Conservation (phyloP, 2,888 invertebrate genomes). For the Epinotia brunnichana region DNA sequence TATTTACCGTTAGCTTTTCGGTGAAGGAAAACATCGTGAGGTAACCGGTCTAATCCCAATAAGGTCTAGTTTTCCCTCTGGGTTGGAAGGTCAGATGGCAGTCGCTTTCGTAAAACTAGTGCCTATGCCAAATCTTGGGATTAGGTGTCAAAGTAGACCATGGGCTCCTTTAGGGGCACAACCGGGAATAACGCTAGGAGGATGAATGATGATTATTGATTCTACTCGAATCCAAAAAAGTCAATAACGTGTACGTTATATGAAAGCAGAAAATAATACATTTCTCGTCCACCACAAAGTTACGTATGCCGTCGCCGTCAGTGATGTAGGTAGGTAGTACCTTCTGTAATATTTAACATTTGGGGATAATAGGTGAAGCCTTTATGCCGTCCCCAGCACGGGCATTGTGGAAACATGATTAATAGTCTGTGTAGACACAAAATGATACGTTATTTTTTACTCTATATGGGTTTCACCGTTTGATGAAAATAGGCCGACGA, state of each 20-base stretch:
- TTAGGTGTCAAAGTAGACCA: no score
- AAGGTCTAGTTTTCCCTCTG: no score
- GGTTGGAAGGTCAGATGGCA: no score
- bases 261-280: not conserved
- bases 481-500: slow-evolving; percentile 35
- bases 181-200: no score
- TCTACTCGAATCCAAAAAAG: not conserved
- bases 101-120: no score
- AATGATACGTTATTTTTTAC: slow-evolving; percentile 74
- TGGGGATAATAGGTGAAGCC: slow-evolving; percentile 72
- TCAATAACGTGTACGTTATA: not conserved
- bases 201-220: not conserved
- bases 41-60: no score
- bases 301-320: slow-evolving; percentile 48
- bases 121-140: no score
- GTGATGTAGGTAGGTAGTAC: slow-evolving; percentile 47
- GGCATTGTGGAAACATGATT: slow-evolving; percentile 79
- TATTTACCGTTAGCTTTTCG: no score
- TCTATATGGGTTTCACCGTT: slow-evolving; percentile 43
- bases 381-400: slow-evolving; percentile 64
- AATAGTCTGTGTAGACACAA: slow-evolving; percentile 67
- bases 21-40: no score
- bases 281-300: slow-evolving; percentile 21
- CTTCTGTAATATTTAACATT: slow-evolving; percentile 64
- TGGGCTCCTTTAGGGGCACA: no score